Percentiles rank a stretch among this genome's conserved stretches.
These are phyloP conservation scores for Sylvilagus bachmani DNA, from an alignment of 2,113 vertebrate species.

Conservation along the genomic window DNA sequence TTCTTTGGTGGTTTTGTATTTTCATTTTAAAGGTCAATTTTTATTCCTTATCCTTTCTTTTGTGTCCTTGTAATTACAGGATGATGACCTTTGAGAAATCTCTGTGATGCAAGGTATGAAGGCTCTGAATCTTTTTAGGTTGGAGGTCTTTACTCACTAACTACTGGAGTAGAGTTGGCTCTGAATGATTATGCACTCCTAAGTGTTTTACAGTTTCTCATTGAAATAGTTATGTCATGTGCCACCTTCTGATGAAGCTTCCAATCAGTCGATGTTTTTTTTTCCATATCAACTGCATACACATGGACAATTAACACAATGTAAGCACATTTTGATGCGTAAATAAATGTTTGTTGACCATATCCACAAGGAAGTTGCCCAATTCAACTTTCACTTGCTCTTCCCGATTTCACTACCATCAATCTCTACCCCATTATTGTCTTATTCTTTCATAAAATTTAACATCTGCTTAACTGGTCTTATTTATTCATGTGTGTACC, in stretches of 20 bases:
- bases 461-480: background rate
- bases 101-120: background rate
- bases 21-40: background rate
- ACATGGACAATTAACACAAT: conserved; percentile 17
- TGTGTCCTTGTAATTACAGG: background rate
- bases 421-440: background rate
- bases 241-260: background rate
- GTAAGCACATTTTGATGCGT: background rate
- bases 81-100: background rate
- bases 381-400: background rate
- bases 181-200: background rate
- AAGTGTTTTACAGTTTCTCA: background rate
- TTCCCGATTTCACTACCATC: background rate
- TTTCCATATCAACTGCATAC: background rate
- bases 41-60: background rate
- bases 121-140: background rate
- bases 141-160: background rate
- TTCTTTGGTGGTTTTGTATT: background rate
- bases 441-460: background rate
- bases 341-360: background rate
- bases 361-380: background rate
- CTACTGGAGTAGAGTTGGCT: too few relatives aligned
- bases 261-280: background rate
- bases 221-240: background rate
- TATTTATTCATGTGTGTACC: background rate